Percentiles rank a stretch among this genome's conserved stretches.
phyloP scores from a whole-genome alignment of 1,140 invertebrate genomes.

The Gonatopus flavifemur region DNA sequence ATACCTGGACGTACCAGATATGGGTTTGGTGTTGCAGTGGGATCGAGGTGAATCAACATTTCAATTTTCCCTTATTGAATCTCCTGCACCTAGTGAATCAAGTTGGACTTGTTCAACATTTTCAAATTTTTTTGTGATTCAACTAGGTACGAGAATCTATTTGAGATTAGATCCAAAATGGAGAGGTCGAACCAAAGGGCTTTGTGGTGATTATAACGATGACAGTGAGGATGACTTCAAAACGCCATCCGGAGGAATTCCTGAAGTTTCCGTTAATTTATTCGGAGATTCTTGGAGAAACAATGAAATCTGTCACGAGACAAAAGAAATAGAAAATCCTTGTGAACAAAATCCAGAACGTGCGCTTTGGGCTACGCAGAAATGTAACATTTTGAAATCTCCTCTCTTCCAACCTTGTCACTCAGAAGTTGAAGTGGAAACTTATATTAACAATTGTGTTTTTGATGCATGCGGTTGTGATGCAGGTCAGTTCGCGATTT shows the following conservation, averaged over 20 bases:
- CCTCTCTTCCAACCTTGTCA: slow-evolving; percentile 76
- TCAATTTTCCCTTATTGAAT: neutral
- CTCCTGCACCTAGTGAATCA: neutral
- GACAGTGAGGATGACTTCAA: slow-evolving; percentile 82
- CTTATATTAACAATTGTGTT: slow-evolving; percentile 71
- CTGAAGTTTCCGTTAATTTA: slow-evolving; percentile 70
- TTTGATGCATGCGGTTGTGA: slow-evolving; percentile 87
- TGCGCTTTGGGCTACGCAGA: slow-evolving; percentile 73
- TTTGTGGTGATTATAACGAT: slow-evolving; percentile 90
- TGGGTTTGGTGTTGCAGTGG: slow-evolving; percentile 83
- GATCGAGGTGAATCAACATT: slow-evolving; percentile 61
- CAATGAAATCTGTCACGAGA: slow-evolving; percentile 71
- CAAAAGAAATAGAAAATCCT: slow-evolving; percentile 61
- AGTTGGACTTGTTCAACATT: neutral
- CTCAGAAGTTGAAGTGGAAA: slow-evolving; percentile 72
- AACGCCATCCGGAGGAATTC: slow-evolving; percentile 74
- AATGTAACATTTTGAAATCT: slow-evolving; percentile 76
- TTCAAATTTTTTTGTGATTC: neutral
- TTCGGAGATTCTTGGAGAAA: slow-evolving; percentile 90
- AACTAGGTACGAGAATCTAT: slow-evolving; percentile 73
- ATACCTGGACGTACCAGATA: slow-evolving; percentile 74
- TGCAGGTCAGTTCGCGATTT: too few species aligned
- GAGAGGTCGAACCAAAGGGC: slow-evolving; percentile 75
- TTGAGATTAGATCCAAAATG: slow-evolving; percentile 74
- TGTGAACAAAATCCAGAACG: slow-evolving; percentile 74